Base-by-base conservation (phyloP, 2,797 vertebrate species). In the Anguilla marmorata region DNA sequence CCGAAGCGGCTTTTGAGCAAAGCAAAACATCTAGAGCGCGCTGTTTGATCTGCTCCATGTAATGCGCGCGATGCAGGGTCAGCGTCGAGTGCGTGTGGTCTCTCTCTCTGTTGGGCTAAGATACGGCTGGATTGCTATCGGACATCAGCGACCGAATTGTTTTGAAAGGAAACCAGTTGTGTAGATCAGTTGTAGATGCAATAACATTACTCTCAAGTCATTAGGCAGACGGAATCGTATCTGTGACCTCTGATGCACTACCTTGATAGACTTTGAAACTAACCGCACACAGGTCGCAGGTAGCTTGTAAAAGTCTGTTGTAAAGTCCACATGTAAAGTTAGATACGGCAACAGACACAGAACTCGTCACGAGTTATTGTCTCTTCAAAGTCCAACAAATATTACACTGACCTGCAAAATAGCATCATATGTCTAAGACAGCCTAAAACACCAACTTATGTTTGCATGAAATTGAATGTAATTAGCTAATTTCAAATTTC, bases 201-300 rank as follows among this genome's bases (percentile, higher is more conserved):
- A 63, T 83, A 48, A 66, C 50, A 45, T 50, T 5, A 14, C n/a
- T 63, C 63, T 37, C 27, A 21, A 33, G 60, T 52, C 45, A 83
- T 12, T 60, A 37, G n/a, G 19, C 37, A 54, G 80, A 72, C 69
- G 48, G 27, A 33, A 41, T 69, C 30, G 33, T 27, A 84, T 48
- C 30, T 66, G 30, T 84, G 79, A 27, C 16, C 37, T 87, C 58
- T 87, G 27, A 30, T 87, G 11, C 3, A 54, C 82, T 84, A 7
- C 1, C 45, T 0, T 5, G 37, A 79, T 79, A 19, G 4, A 79
- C 37, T 56, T 84, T 30, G 19, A 33, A 30, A 16, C 30, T 54
- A 52, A 45, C 27, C 50, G 52, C 45, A 82, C 19, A 8, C 37
- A 41, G 37, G 37, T 41, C 37, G 3, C 37, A 41, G 37, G 37